These are phyloP conservation scores for Chamaea fasciata DNA, from an alignment of 2,113 vertebrate genomes.

Conservation along the genomic window DNA sequence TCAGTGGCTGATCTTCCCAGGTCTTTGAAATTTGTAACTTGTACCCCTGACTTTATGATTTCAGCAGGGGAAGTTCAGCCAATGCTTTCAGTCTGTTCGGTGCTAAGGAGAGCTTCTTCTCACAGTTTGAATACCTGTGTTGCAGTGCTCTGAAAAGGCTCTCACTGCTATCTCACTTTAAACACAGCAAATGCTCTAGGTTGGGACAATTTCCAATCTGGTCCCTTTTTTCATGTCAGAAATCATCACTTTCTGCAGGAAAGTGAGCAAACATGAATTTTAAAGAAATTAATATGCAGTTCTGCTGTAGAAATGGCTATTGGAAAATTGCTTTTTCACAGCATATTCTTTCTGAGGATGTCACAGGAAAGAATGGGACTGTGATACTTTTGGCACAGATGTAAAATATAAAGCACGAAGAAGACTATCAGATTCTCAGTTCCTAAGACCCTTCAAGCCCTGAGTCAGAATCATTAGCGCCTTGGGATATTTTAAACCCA, in stretches of 20 bases:
- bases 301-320: not conserved
- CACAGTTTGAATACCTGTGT: not conserved
- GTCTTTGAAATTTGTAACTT: not conserved
- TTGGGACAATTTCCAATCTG: not conserved
- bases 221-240: not conserved
- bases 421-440: not conserved
- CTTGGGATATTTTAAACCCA: not conserved
- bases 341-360: not conserved
- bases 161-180: not conserved
- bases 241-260: not conserved
- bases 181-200: not conserved
- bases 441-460: not conserved
- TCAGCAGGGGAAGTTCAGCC: not conserved
- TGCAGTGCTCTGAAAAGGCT: not conserved
- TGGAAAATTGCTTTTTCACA: not conserved
- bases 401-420: not conserved
- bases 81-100: not conserved
- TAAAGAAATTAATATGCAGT: not conserved
- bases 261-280: not conserved
- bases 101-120: not conserved
- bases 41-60: not conserved
- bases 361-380: not conserved
- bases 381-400: not conserved
- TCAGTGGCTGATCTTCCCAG: not conserved
- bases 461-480: not conserved